A percentile compares a stretch with the other conserved stretches of the same genome.
phyloP scores from a whole-genome alignment of 1,140 invertebrate genomes.

The Drosophila setifemur region DNA sequence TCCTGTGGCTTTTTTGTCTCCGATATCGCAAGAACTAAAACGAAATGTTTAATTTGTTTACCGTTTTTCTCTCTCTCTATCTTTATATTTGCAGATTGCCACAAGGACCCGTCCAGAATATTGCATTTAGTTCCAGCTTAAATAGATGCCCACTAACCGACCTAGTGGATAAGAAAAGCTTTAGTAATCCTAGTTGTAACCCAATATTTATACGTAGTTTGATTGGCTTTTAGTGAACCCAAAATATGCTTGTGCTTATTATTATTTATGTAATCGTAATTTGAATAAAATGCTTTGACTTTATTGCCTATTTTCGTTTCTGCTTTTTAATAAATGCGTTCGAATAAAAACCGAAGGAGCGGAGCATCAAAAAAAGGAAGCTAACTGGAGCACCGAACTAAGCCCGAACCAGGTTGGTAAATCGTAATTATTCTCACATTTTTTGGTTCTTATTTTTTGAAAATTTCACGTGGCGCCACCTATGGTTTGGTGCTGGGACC shows the following conservation, averaged over 20 bases:
- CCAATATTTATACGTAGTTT: conserved; percentile 38
- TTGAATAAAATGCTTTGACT: conserved; percentile 62
- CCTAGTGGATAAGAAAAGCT: conserved; percentile 59
- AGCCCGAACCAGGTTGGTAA: conserved; percentile 21
- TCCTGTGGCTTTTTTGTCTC: conserved; percentile 40
- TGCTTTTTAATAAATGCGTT: conserved; percentile 44
- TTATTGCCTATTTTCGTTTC: conserved; percentile 30
- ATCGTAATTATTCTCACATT: neutral
- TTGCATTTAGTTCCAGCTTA: conserved; percentile 45
- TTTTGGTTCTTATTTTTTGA: neutral
- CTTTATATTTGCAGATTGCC: conserved; percentile 54
- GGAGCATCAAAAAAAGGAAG: neutral
- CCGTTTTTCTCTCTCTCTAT: conserved; percentile 12
- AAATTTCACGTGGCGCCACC: conserved; percentile 39
- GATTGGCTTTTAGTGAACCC: conserved; percentile 48
- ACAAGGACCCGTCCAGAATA: conserved; percentile 6
- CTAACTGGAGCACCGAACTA: neutral
- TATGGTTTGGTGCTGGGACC: conserved; percentile 21
- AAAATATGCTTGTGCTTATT: conserved; percentile 21
- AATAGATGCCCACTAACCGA: conserved; percentile 63
- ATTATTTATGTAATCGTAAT: conserved; percentile 12
- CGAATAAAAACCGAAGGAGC: neutral
- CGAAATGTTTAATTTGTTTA: conserved; percentile 54
- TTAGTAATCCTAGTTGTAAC: conserved; percentile 28
- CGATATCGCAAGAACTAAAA: conserved; percentile 37